Base-by-base conservation (phyloP, 2,113 vertebrate species). In the Clarias magur region DNA sequence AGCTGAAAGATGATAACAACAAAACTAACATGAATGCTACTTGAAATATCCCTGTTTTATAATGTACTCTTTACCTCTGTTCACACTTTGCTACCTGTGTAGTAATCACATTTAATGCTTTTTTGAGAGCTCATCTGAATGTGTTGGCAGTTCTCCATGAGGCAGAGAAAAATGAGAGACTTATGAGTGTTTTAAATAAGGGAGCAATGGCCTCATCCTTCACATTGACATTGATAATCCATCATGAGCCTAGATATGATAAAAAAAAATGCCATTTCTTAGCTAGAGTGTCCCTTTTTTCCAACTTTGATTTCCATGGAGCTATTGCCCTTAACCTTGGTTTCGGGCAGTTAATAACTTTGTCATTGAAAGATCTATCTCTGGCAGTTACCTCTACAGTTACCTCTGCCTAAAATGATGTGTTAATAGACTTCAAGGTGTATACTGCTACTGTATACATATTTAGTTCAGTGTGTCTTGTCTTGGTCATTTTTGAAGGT, bases 161-260 rank as follows among this genome's bases (percentile, higher is more conserved):
- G 84, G 88, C 89, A 68, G 87, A 84, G 76, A 62, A 85, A 93
- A 94, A 92, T 93, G 92, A 95, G 72, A 91, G 91, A 93, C 91
- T 89, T 89, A 86, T 90, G 34, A 90, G 89, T 87, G 53, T 92
- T 95, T 93, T 94, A 92, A 94, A 95, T 94, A 93, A 93, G 75
- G 88, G 88, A 86, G 88, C 76, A 34, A 82, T 90, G 68, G 90
- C 89, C 90, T 93, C 95, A 95, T 96, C 93, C 92, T 93, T 95
- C 94, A 95, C 94, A 92, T 94, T 94, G 94, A 95, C 95, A 93
- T 90, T 93, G 94, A 94, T 95, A 93, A 94, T 95, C 92, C 94
- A 94, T 94, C 95, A 94, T 89, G 76, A 88, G 91, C 92, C 93
- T 85, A 91, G 93, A 94, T 94, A 93, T 92, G 93, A 94, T 94